These are phyloP conservation scores for Magallana ariakensis DNA, from an alignment of 1,140 invertebrate genomes.

Conservation along the genomic window DNA sequence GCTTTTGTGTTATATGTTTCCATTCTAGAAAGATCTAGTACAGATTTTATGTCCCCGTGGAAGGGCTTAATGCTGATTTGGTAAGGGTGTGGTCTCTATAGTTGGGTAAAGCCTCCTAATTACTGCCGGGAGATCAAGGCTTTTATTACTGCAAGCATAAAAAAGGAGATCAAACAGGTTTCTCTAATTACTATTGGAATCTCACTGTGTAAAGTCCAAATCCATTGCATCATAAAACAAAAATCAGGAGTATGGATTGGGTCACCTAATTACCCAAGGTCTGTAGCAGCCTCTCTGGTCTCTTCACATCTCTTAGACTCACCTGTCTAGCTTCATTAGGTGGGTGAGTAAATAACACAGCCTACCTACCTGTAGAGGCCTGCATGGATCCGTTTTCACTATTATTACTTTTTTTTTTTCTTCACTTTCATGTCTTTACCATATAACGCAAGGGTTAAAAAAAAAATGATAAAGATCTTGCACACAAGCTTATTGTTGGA, in stretches of 20 bases:
- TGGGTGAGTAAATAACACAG: background rate
- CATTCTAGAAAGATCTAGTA: too few relatives aligned
- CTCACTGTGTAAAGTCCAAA: background rate
- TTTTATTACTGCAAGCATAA: background rate
- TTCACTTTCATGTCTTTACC: constrained; percentile 20
- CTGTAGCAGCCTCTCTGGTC: background rate
- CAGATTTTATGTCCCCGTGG: too few relatives aligned
- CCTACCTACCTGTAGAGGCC: background rate
- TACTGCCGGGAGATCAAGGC: background rate
- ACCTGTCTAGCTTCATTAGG: background rate
- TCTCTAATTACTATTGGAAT: constrained; percentile 27
- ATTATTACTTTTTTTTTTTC: background rate
- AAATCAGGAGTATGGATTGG: background rate
- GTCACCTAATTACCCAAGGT: background rate
- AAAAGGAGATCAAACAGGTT: constrained; percentile 15
- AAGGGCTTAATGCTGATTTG: too few relatives aligned
- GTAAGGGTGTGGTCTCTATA: background rate
- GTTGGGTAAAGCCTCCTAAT: background rate
- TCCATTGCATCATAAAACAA: background rate
- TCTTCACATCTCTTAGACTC: background rate
- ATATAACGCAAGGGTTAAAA: background rate
- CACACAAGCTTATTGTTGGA: constrained; percentile 25
- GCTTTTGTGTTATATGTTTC: too few relatives aligned
- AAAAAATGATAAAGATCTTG: constrained; percentile 25
- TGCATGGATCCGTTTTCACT: constrained; percentile 27